Percentiles rank a stretch among this genome's conserved stretches.
Evolutionary conservation across 2,888 invertebrate genomes (phyloP).

Genomic region (Ormia ochracea): DNA sequence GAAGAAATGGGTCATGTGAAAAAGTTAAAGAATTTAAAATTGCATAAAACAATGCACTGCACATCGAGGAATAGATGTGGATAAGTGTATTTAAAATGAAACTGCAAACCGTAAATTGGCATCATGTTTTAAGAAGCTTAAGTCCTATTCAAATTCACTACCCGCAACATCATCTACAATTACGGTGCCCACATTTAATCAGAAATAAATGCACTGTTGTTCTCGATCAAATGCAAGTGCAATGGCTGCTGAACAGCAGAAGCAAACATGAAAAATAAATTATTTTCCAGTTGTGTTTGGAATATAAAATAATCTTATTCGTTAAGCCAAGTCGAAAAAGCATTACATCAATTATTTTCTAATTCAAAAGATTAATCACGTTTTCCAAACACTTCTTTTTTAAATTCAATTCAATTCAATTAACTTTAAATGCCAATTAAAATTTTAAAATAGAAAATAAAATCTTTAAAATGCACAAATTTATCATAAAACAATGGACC

Average conservation of each 20-base stretch:
- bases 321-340: neutral
- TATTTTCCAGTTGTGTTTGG: neutral
- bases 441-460: constrained; percentile 36
- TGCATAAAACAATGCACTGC: too few relatives aligned
- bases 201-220: neutral
- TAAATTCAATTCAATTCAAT: constrained; percentile 31
- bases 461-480: constrained; percentile 27
- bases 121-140: too few relatives aligned
- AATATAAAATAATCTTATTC: neutral
- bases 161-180: too few relatives aligned
- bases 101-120: too few relatives aligned
- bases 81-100: too few relatives aligned
- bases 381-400: constrained; percentile 23
- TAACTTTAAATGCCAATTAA: constrained; percentile 59
- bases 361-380: neutral
- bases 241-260: neutral
- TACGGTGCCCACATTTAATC: too few relatives aligned
- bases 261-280: neutral
- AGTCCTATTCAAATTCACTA: too few relatives aligned
- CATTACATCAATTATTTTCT: constrained; percentile 2
- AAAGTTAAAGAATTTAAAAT: too few relatives aligned
- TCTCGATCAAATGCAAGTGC: neutral
- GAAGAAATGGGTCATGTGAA: too few relatives aligned
- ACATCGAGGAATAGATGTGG: too few relatives aligned
- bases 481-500: constrained; percentile 47